Conservation (phyloP, 2,888 invertebrate genomes). For the Idaea straminata region DNA sequence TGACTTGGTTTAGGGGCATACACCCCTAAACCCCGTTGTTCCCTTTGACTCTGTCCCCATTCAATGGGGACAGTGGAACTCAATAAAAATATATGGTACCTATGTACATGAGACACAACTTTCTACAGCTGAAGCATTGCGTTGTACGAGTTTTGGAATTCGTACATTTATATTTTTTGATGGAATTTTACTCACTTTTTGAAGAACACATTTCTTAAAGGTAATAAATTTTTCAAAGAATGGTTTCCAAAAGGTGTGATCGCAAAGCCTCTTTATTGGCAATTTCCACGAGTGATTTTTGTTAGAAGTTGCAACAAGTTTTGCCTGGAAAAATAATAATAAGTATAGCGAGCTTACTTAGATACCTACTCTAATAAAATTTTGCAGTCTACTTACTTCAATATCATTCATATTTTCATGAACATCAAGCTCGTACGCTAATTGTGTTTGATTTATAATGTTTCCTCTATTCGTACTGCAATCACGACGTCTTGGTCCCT, state of each 20-base stretch:
- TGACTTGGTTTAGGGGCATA: no score
- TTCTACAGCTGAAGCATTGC: no score
- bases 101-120: no score
- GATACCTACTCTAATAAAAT: no score
- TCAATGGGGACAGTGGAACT: no score
- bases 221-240: slow-evolving; percentile 36
- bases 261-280: slow-evolving; percentile 50
- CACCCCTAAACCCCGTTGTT: no score
- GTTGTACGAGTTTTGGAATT: no score
- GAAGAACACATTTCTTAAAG: slow-evolving; percentile 39
- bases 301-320: slow-evolving; percentile 40
- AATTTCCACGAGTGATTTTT: slow-evolving; percentile 40
- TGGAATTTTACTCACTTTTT: slow-evolving; percentile 34
- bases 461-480: background rate
- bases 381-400: slow-evolving; percentile 1
- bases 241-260: slow-evolving; percentile 45
- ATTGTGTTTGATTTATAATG: background rate
- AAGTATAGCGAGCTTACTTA: background rate
- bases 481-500: slow-evolving; percentile 8
- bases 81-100: no score
- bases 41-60: no score
- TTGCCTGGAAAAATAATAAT: slow-evolving; percentile 38
- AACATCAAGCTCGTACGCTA: background rate
- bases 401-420: background rate
- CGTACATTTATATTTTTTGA: no score